Conservation (phyloP, 1,140 invertebrate species). For the Galendromus occidentalis region DNA sequence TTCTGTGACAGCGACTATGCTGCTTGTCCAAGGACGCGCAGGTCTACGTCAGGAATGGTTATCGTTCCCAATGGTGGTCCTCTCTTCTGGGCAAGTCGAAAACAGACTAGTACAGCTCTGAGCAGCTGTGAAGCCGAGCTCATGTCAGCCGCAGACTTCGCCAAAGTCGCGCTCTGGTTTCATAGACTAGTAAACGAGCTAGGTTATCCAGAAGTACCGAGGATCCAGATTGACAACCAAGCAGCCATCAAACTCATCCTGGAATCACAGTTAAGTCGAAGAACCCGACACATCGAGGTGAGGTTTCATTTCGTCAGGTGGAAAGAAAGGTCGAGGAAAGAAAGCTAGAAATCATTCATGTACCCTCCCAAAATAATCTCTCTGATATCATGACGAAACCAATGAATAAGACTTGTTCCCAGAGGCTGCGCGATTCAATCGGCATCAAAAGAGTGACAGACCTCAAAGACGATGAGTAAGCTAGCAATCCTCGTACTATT, state of each 20-base stretch:
- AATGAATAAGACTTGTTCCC: no score
- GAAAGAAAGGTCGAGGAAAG: conserved; percentile 20
- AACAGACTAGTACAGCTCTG: conserved; percentile 23
- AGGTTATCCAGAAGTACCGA: no score
- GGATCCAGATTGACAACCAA: conserved; percentile 22
- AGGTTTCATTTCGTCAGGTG: conserved; percentile 26
- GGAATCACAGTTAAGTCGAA: conserved; percentile 26
- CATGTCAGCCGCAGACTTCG: conserved; percentile 25
- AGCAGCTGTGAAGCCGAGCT: conserved; percentile 27
- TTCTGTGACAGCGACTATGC: no score
- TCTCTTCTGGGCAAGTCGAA: conserved; percentile 23
- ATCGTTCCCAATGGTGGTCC: conserved; percentile 13
- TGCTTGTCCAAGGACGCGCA: no score
- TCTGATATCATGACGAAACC: conserved; percentile 27
- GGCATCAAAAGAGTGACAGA: no score
- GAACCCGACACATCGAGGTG: conserved; percentile 28
- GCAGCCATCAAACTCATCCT: conserved; percentile 23
- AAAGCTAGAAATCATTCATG: neutral
- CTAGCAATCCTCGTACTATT: no score
- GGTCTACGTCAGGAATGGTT: no score
- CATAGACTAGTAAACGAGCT: conserved; percentile 11
- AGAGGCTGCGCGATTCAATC: no score
- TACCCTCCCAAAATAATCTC: conserved; percentile 18
- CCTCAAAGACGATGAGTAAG: no score
- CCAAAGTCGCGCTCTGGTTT: conserved; percentile 24